Evolutionary conservation across 2,888 invertebrate genomes (phyloP).

Genomic region (Acronicta aceris): DNA sequence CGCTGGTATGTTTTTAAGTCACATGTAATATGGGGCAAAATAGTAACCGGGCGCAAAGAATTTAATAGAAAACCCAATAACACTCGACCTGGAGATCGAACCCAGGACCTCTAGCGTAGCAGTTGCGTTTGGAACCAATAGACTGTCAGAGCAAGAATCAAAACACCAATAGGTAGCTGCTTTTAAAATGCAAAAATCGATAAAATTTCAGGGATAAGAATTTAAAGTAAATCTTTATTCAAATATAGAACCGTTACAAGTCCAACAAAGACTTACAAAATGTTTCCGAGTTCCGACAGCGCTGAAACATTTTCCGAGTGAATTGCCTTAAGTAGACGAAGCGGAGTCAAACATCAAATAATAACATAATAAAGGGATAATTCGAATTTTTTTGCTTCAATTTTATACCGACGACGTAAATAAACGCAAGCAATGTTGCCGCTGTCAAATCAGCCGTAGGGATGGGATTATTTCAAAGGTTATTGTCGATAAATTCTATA

Average conservation of each 20-base stretch:
- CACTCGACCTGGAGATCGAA: too few species aligned
- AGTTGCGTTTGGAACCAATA: too few species aligned
- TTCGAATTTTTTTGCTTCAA: slow-evolving; percentile 62
- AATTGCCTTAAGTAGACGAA: slow-evolving; percentile 53
- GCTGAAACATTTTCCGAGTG: slow-evolving; percentile 62
- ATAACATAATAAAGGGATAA: slow-evolving; percentile 63
- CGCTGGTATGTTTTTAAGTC: too few species aligned
- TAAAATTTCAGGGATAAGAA: slow-evolving; percentile 19
- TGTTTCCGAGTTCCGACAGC: slow-evolving; percentile 41
- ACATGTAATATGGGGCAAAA: too few species aligned
- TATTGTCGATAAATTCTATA: slow-evolving; percentile 47
- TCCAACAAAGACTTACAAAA: slow-evolving; percentile 48
- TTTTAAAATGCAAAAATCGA: too few species aligned
- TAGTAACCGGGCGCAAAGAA: too few species aligned
- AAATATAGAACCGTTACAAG: slow-evolving; percentile 53
- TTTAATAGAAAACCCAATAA: too few species aligned
- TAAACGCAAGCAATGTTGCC: slow-evolving; percentile 60
- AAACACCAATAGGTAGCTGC: too few species aligned
- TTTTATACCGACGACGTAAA: slow-evolving; percentile 64
- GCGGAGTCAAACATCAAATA: slow-evolving; percentile 63
- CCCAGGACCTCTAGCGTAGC: too few species aligned
- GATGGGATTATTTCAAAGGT: slow-evolving; percentile 41
- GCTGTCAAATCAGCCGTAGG: slow-evolving; percentile 53
- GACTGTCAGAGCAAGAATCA: too few species aligned
- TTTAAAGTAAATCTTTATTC: slow-evolving; percentile 38